A percentile compares a stretch with the other conserved stretches of the same genome.
phyloP scores from a whole-genome alignment of 2,888 invertebrate species.

The Epistrophe eligans region DNA sequence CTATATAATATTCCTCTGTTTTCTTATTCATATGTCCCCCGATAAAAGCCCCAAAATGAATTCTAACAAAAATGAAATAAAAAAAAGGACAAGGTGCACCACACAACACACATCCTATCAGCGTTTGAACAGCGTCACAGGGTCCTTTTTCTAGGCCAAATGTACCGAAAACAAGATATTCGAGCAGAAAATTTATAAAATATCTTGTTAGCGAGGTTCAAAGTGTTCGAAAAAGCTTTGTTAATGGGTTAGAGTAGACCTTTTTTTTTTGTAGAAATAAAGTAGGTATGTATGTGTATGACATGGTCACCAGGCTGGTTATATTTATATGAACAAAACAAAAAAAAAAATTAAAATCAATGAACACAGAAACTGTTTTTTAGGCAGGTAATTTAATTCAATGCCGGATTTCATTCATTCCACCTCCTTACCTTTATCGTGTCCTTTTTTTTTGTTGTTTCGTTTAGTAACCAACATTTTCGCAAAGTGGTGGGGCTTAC shows the following conservation, averaged over 20 bases:
- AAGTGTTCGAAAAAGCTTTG: slow-evolving; percentile 63
- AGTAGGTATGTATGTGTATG: background rate
- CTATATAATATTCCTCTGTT: slow-evolving; percentile 30
- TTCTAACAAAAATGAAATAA: slow-evolving; percentile 34
- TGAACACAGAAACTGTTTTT: slow-evolving; percentile 62
- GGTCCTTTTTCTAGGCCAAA: slow-evolving; percentile 57
- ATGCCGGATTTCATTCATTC: slow-evolving; percentile 54
- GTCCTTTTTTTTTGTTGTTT: slow-evolving; percentile 32
- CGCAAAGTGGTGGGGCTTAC: slow-evolving; percentile 1
- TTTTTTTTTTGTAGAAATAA: background rate
- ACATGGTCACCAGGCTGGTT: slow-evolving; percentile 29
- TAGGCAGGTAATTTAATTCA: slow-evolving; percentile 71
- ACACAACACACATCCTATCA: slow-evolving; percentile 12
- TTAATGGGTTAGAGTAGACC: slow-evolving; percentile 35
- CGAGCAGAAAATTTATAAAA: slow-evolving; percentile 34
- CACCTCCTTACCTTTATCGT: slow-evolving; percentile 22
- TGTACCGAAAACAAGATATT: slow-evolving; percentile 55
- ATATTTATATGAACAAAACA: background rate
- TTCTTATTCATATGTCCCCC: slow-evolving; percentile 61
- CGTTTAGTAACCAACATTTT: slow-evolving; percentile 11
- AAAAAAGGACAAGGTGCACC: slow-evolving; percentile 8
- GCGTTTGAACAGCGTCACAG: background rate
- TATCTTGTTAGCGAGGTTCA: slow-evolving; percentile 67
- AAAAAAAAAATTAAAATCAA: slow-evolving; percentile 63
- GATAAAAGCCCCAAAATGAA: slow-evolving; percentile 30